Evolutionary conservation across 2,113 vertebrate genomes (phyloP).

Genomic region (Cephalopterus ornatus): DNA sequence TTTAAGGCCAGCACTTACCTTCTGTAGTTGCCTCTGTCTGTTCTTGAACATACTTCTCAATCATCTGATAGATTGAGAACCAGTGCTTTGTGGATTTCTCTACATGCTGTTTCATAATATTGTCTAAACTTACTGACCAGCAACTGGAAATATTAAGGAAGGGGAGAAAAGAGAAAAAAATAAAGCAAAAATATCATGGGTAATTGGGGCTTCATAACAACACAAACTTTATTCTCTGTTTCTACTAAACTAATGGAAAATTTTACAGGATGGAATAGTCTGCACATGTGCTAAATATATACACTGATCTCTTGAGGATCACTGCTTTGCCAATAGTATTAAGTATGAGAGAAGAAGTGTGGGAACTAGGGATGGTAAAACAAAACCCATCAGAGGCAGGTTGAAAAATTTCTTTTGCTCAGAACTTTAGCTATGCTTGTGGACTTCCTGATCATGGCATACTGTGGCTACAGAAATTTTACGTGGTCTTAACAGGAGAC

Average conservation of each 20-base stretch:
- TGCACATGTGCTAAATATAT: neutral
- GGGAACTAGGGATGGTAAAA: neutral
- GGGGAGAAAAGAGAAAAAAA: neutral
- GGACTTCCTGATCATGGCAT: neutral
- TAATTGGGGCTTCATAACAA: neutral
- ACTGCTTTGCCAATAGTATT: neutral
- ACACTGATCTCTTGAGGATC: neutral
- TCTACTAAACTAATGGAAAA: neutral
- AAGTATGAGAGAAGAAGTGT: neutral
- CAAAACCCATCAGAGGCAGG: neutral
- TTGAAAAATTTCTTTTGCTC: neutral
- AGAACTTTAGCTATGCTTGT: neutral
- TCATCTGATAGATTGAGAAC: slow-evolving; percentile 96
- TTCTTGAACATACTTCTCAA: slow-evolving; percentile 85
- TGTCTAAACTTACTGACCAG: slow-evolving; percentile 94
- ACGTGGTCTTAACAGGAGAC: neutral
- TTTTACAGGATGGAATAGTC: neutral
- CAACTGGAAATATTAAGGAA: slow-evolving; percentile 75
- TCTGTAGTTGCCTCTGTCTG: slow-evolving; percentile 60
- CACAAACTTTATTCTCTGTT: neutral
- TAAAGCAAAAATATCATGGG: neutral
- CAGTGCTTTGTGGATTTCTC: slow-evolving; percentile 90
- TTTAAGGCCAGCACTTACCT: slow-evolving; percentile 62
- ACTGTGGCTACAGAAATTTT: neutral
- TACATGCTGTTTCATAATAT: slow-evolving; percentile 81